These are phyloP conservation scores for Sciurus vulgaris DNA, from an alignment of 2,797 vertebrate species.

Conservation along the genomic window DNA sequence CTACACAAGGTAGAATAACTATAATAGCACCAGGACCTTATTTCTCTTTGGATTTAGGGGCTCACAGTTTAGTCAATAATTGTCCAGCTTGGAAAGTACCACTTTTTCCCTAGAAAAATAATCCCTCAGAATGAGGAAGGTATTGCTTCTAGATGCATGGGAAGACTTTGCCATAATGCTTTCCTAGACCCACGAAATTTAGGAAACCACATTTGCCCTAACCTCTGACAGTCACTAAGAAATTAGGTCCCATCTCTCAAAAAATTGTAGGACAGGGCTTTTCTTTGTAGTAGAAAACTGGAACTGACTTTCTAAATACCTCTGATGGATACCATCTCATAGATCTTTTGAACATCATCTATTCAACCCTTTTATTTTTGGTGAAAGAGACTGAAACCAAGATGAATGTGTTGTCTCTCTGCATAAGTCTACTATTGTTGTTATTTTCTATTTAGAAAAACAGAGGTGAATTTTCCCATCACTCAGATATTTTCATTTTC, in stretches of 20 bases:
- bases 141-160: neutral
- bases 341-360: neutral
- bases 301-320: neutral
- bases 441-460: slow-evolving; percentile 26
- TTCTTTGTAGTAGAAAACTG: neutral
- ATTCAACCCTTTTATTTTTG: neutral
- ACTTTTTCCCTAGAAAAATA: neutral
- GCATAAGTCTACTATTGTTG: neutral
- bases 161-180: neutral
- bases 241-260: neutral
- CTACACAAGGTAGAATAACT: neutral
- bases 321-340: neutral
- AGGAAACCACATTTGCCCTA: neutral
- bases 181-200: neutral
- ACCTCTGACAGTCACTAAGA: neutral
- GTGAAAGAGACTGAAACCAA: neutral
- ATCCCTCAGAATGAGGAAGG: neutral
- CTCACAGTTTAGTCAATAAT: neutral
- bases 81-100: neutral
- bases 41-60: neutral
- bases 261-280: neutral
- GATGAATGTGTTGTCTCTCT: neutral
- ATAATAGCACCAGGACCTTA: neutral
- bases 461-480: neutral
- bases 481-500: slow-evolving; percentile 17